These are phyloP conservation scores for Schlechtendalia chinensis DNA, from an alignment of 1,140 invertebrate species.

Conservation along the genomic window DNA sequence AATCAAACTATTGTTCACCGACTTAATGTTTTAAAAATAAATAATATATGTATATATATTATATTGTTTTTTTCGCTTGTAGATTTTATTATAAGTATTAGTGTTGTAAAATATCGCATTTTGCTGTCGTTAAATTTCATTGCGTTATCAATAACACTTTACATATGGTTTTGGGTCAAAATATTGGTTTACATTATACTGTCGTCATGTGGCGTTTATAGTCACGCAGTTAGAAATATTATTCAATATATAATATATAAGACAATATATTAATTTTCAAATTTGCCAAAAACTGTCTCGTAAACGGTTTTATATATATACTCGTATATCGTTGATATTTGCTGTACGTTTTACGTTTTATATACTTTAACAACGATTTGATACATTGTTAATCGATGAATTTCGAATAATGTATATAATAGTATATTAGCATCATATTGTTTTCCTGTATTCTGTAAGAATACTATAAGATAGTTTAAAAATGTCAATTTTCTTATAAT, in stretches of 20 bases:
- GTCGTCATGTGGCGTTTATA: slow-evolving; percentile 32
- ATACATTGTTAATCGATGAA: too few species aligned
- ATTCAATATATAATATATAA: not conserved
- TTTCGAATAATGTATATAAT: too few species aligned
- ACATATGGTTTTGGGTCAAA: slow-evolving; percentile 22
- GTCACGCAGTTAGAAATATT: not conserved
- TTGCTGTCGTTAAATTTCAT: slow-evolving; percentile 5
- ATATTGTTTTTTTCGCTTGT: not conserved
- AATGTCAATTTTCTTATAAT: too few species aligned
- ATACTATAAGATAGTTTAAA: too few species aligned
- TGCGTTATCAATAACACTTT: slow-evolving; percentile 5
- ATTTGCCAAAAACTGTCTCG: not conserved
- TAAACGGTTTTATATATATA: too few species aligned
- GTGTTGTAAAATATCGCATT: not conserved
- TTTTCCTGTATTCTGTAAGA: too few species aligned
- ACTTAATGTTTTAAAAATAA: too few species aligned
- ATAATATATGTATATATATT: too few species aligned
- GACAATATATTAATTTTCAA: not conserved
- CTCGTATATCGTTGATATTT: not conserved
- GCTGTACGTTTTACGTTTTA: not conserved
- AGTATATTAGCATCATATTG: too few species aligned
- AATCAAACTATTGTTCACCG: too few species aligned
- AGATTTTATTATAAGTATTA: slow-evolving; percentile 15
- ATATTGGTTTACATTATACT: not conserved
- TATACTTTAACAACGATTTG: not conserved